phyloP scores from a whole-genome alignment of 2,797 vertebrate genomes.

The Melanotaenia nigrans region DNA sequence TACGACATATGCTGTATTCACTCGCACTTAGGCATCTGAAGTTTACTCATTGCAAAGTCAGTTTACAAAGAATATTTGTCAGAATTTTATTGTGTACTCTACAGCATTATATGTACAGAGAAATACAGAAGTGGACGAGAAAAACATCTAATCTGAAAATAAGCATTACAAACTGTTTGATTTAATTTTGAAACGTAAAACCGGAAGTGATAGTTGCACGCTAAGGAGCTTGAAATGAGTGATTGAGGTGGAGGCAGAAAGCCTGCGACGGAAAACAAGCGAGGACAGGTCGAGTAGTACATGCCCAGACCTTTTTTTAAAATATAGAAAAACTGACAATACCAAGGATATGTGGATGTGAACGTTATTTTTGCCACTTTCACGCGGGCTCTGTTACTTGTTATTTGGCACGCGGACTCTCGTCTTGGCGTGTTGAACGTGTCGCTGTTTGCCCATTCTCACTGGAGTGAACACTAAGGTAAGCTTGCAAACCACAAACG shows the following conservation, averaged over 20 bases:
- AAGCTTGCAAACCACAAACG: constrained; percentile 55
- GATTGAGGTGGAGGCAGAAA: constrained; percentile 67
- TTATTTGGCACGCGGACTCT: constrained; percentile 31
- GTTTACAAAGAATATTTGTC: too few species aligned
- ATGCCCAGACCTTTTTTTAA: constrained; percentile 21
- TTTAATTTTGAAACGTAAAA: constrained; percentile 52
- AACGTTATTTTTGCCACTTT: constrained; percentile 17
- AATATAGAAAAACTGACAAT: constrained; percentile 15
- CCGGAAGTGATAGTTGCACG: constrained; percentile 5
- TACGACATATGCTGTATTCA: neutral
- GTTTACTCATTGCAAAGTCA: too few species aligned
- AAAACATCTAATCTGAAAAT: too few species aligned
- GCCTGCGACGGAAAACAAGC: constrained; percentile 75
- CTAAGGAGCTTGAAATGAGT: constrained; percentile 16
- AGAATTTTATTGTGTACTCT: too few species aligned
- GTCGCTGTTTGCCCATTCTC: constrained; percentile 63
- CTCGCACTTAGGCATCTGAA: neutral
- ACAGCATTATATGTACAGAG: too few species aligned
- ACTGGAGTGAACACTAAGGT: constrained; percentile 82
- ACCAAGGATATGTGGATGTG: constrained; percentile 40
- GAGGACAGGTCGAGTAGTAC: constrained; percentile 40
- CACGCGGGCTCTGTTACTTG: constrained; percentile 24
- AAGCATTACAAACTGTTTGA: neutral
- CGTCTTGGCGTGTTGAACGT: constrained; percentile 33
- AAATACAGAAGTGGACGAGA: too few species aligned